phyloP scores from a whole-genome alignment of 2,113 vertebrate genomes.

The Pseudorhombus dupliciocellatus region DNA sequence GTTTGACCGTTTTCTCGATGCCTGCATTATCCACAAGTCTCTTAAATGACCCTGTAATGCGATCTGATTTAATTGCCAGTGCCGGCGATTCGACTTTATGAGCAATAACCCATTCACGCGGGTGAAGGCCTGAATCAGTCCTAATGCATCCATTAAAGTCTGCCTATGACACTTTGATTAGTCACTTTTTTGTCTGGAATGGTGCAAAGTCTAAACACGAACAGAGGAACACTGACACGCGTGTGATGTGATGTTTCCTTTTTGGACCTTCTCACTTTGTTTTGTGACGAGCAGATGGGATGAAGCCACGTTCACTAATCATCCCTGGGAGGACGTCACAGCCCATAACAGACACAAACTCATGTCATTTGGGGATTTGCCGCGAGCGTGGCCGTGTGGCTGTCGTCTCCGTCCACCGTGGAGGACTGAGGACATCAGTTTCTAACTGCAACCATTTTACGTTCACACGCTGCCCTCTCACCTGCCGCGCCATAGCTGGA shows the following conservation, averaged over 20 bases:
- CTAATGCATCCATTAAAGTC: slow-evolving; percentile 79
- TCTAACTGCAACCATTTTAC: slow-evolving; percentile 7
- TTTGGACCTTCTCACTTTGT: slow-evolving; percentile 64
- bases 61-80: slow-evolving; percentile 73
- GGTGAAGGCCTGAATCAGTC: slow-evolving; percentile 61
- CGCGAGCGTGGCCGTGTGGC: slow-evolving; percentile 1
- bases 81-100: slow-evolving; percentile 67
- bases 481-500: slow-evolving; percentile 70
- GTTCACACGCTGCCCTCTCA: slow-evolving; percentile 61
- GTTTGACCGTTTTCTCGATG: slow-evolving; percentile 65
- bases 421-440: background rate
- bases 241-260: slow-evolving; percentile 64
- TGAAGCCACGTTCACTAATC: slow-evolving; percentile 53
- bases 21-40: slow-evolving; percentile 58
- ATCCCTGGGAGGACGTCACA: slow-evolving; percentile 44
- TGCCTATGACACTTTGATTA: slow-evolving; percentile 74
- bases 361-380: slow-evolving; percentile 48
- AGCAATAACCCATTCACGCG: slow-evolving; percentile 75
- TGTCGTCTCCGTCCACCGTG: slow-evolving; percentile 7
- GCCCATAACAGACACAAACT: slow-evolving; percentile 51
- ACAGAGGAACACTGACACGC: slow-evolving; percentile 69
- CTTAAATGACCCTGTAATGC: slow-evolving; percentile 64
- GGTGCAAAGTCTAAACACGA: slow-evolving; percentile 67
- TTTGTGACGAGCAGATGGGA: slow-evolving; percentile 65
- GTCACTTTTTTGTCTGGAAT: slow-evolving; percentile 69